These are phyloP conservation scores for Pseudonaja textilis DNA, from an alignment of 2,113 vertebrate species.

Conservation along the genomic window DNA sequence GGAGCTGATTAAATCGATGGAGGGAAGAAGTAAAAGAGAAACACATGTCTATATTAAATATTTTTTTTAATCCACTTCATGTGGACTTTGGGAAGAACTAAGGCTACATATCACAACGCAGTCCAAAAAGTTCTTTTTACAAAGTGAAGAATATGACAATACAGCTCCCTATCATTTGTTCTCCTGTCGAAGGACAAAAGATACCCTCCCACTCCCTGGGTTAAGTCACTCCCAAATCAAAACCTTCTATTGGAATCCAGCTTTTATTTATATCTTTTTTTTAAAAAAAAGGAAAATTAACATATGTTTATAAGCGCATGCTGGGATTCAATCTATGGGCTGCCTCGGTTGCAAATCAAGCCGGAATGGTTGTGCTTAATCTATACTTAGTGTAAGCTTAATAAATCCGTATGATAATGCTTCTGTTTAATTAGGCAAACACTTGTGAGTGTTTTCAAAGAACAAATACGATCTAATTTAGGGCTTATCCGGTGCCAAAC, in stretches of 20 bases:
- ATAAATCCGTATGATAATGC: conserved; percentile 3
- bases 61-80: not conserved
- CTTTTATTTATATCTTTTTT: not conserved
- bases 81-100: not conserved
- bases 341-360: not conserved
- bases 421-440: conserved; percentile 23
- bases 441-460: conserved; percentile 21
- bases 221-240: not conserved
- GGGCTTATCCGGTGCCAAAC: not conserved
- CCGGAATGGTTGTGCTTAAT: not conserved
- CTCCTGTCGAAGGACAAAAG: not conserved
- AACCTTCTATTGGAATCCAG: not conserved
- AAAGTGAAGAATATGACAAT: not conserved
- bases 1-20: not conserved
- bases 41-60: not conserved
- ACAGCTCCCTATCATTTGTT: not conserved
- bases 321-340: not conserved
- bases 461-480: conserved; percentile 9
- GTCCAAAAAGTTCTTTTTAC: not conserved
- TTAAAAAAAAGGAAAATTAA: conserved; percentile 1
- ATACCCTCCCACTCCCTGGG: too few relatives aligned
- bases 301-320: conserved; percentile 20
- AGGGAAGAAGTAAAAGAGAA: not conserved
- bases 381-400: conserved; percentile 20
- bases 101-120: not conserved